Base-by-base conservation (phyloP, 2,888 invertebrate species). In the Lysandra coridon region DNA sequence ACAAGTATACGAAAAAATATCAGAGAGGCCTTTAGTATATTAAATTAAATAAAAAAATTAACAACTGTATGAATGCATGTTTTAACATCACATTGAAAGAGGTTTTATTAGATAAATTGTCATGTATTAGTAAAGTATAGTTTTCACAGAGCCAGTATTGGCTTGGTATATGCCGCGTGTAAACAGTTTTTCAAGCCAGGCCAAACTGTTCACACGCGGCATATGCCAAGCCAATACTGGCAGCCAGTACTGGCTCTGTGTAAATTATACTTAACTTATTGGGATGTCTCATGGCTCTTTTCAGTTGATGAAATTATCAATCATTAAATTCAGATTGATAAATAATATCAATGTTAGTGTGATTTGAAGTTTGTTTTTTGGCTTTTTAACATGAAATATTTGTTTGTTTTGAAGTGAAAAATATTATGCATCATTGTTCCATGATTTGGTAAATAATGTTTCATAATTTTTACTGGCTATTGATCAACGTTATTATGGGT, bases 1-100 rank as follows among this genome's bases (percentile, higher is more conserved):
- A 69, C 33, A 69, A 14, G 33, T 69, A 69, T 69, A 69, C 17
- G 14, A 37, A 69, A 64, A 14, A 69, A 69, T 69, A 37, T 69
- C 69, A 69, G 3, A 69, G 69, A 69, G 69, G 69, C 69, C 69
- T 69, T 69, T 69, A 69, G 37, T 37, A 69, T 69, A 37, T 33
- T 69, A 69, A 23, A 69, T 33, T 33, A 17, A 4, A 33, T 33
- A 5, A 33, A 6, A 33, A 69, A 69, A 14, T 14, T 33, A 69
- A 14, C 14, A 4, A 33, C 37, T 17, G 12, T 5, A 69, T 69
- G 69, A 14, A 33, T 69, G 69, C 33, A 37, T 33, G 33, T 17
- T 33, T 37, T 69, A 37, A 37, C 37, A 37, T 37, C 3, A 37
- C 37, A 37, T 37, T 4, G 3, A 14, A 69, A 69, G 33, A 33